Conservation (phyloP, 2,113 vertebrate genomes). For the Cyprinodon variegatus region DNA sequence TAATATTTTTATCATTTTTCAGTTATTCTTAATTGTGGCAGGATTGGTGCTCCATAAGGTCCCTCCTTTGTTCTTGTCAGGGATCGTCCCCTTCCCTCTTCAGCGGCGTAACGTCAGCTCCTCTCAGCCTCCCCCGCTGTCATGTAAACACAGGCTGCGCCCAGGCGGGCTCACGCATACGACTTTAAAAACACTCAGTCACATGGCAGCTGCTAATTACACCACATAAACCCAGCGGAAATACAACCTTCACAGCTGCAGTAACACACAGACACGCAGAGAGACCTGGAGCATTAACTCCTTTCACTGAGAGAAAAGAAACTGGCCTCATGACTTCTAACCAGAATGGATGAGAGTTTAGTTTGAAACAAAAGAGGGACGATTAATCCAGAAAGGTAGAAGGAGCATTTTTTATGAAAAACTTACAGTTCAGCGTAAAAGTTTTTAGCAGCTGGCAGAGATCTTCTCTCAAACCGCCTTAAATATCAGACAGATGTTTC, state of each 20-base stretch:
- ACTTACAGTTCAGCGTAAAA: too few species aligned
- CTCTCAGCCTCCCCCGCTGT: conserved; percentile 52
- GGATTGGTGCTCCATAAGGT: too few species aligned
- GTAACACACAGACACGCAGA: conserved; percentile 5
- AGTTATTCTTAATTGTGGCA: too few species aligned
- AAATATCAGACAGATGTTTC: too few species aligned
- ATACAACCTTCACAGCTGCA: conserved; percentile 60
- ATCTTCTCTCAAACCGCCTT: too few species aligned
- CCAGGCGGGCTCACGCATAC: conserved; percentile 42
- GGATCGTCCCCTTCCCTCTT: conserved; percentile 31
- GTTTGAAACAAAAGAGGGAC: conserved; percentile 1
- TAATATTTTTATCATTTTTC: too few species aligned
- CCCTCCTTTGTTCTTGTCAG: too few species aligned
- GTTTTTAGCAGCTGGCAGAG: too few species aligned
- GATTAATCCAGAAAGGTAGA: not conserved
- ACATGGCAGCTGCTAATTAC: conserved; percentile 66
- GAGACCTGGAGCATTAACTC: not conserved
- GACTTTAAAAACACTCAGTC: conserved; percentile 44
- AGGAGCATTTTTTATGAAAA: conserved; percentile 1
- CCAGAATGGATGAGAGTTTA: not conserved
- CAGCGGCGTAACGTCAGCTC: conserved; percentile 68
- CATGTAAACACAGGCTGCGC: conserved; percentile 73
- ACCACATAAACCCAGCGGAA: conserved; percentile 64
- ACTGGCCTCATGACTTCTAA: not conserved
- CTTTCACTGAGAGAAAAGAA: conserved; percentile 2